These are phyloP conservation scores for Perca schrenkii DNA, from an alignment of 2,113 vertebrate species.

Conservation along the genomic window DNA sequence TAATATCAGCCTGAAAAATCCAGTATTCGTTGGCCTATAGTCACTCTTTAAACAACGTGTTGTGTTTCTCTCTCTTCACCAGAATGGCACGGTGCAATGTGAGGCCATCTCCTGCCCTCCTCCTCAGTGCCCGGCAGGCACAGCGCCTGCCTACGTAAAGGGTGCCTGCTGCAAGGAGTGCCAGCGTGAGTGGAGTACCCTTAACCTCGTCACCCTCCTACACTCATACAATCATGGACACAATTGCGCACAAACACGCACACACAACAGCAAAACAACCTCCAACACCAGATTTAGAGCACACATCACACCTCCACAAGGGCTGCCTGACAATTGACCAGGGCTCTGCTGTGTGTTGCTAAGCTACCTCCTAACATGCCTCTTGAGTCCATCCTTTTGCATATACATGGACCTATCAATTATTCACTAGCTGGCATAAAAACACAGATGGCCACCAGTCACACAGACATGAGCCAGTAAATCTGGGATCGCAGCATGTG, in stretches of 20 bases:
- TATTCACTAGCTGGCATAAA: conserved; percentile 79
- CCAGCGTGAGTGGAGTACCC: conserved; percentile 88
- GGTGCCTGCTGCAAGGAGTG: conserved; percentile 97
- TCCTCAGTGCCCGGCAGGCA: conserved; percentile 89
- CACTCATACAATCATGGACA: conserved; percentile 58
- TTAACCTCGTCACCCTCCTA: conserved; percentile 65
- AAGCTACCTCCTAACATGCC: conserved; percentile 82
- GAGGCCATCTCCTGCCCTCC: conserved; percentile 90
- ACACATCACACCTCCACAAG: conserved; percentile 72
- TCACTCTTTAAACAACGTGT: conserved; percentile 33
- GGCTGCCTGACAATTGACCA: conserved; percentile 81
- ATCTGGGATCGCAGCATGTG: conserved; percentile 55
- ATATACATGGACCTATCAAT: conserved; percentile 82
- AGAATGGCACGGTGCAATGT: conserved; percentile 95
- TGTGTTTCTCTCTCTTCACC: conserved; percentile 41
- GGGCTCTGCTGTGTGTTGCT: conserved; percentile 80
- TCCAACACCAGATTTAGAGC: conserved; percentile 53
- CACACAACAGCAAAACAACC: conserved; percentile 46
- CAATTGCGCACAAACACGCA: conserved; percentile 39
- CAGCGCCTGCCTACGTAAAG: conserved; percentile 89
- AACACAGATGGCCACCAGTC: conserved; percentile 79
- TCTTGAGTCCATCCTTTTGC: conserved; percentile 74
- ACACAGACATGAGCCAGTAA: conserved; percentile 63
- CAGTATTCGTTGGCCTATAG: background rate
- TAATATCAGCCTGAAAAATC: background rate